A percentile compares a stretch with the other conserved stretches of the same genome.
phyloP scores from a whole-genome alignment of 2,888 invertebrate species.

The Apeira syringaria region DNA sequence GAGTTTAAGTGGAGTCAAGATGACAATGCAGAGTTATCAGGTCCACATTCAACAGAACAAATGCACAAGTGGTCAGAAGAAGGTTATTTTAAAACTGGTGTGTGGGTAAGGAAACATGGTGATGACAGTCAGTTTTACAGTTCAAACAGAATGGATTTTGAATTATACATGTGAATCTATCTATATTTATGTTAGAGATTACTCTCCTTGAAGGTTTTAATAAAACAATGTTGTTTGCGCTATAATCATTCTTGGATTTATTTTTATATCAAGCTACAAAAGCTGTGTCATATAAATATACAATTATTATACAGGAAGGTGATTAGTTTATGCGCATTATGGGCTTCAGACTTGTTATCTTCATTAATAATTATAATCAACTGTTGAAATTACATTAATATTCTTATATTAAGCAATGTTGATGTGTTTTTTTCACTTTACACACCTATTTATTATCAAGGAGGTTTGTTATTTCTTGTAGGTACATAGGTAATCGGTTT shows the following conservation, averaged over 20 bases:
- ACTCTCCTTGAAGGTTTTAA: conserved; percentile 12
- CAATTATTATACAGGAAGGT: too few species aligned
- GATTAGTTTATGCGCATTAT: too few species aligned
- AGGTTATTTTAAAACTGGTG: conserved; percentile 92
- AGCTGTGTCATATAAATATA: too few species aligned
- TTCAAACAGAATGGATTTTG: conserved; percentile 96
- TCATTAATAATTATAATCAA: too few species aligned
- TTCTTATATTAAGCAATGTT: not conserved
- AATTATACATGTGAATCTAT: conserved; percentile 88
- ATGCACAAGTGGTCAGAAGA: conserved; percentile 96
- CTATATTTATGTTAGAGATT: conserved; percentile 6
- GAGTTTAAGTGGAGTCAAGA: conserved; percentile 95
- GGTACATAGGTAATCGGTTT: too few species aligned
- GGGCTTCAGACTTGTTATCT: too few species aligned
- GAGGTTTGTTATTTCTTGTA: too few species aligned
- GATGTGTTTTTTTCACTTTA: not conserved
- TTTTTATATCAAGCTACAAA: too few species aligned
- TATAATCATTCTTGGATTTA: too few species aligned
- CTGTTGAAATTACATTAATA: not conserved
- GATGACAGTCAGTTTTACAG: conserved; percentile 91
- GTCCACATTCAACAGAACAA: conserved; percentile 92
- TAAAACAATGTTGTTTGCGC: too few species aligned
- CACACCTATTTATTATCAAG: too few species aligned
- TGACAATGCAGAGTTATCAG: conserved; percentile 89
- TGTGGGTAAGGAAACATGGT: conserved; percentile 93